phyloP scores from a whole-genome alignment of 53 echinoderm and acorn worm genomes.

The Zoroaster sp. region DNA sequence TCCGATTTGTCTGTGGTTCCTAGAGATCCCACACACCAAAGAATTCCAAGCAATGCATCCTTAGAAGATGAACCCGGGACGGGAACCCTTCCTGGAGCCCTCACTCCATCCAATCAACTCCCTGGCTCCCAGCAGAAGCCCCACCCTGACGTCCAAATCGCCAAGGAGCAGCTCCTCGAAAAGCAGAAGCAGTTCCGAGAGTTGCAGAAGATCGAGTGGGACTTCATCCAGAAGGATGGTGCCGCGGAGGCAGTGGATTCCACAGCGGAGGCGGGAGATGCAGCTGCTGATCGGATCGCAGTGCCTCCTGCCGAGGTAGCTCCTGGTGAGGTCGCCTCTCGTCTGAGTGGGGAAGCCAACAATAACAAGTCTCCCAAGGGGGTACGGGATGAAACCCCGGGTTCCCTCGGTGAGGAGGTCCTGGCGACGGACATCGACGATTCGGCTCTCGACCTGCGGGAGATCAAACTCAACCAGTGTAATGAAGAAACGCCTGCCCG shows the following conservation, averaged over 20 bases:
- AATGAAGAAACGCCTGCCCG: conserved; percentile 23
- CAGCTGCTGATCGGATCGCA: conserved; percentile 30
- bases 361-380: conserved; percentile 74
- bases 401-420: conserved; percentile 60
- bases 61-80: conserved; percentile 19
- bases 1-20: not conserved
- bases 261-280: conserved; percentile 21
- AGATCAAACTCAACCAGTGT: conserved; percentile 74
- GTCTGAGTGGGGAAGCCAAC: conserved; percentile 63
- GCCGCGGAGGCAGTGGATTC: conserved; percentile 33
- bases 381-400: conserved; percentile 52
- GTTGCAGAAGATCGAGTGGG: conserved; percentile 90
- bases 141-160: conserved; percentile 58
- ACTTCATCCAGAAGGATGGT: conserved; percentile 47
- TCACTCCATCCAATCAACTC: conserved; percentile 37
- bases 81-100: not conserved
- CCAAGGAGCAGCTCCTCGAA: conserved; percentile 96
- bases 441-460: conserved; percentile 77
- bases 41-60: conserved; percentile 59
- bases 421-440: conserved; percentile 64
- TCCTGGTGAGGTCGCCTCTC: conserved; percentile 9
- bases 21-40: conserved; percentile 62
- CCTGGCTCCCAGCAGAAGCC: conserved; percentile 5
- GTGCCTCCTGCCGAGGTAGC: not conserved
- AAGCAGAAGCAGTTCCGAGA: conserved; percentile 97